Base-by-base conservation (phyloP, 1,140 invertebrate genomes). In the Plodia interpunctella region DNA sequence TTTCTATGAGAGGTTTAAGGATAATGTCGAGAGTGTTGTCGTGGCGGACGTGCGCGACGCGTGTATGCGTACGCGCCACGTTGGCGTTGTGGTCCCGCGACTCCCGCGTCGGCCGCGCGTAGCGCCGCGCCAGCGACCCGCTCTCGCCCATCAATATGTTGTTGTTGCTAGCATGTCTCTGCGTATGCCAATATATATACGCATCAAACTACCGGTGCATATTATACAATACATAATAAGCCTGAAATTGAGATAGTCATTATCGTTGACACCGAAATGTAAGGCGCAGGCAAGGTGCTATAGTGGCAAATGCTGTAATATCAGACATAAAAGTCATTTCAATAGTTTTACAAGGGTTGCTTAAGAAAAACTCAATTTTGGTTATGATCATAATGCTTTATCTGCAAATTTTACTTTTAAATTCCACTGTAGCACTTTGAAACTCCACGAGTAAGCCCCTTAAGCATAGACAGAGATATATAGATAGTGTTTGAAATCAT, bases 141-240 rank as follows among this genome's bases (percentile, higher is more conserved):
- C 85, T 80, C 76, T 87, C 78, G 76, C 80, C 81, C 72, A 87
- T 78, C 80, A 88, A 73, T 82, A 90, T 88, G 87, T 90, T 90
- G 90, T 90, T 90, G 90, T 90, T 90, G 83, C 88, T 90, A 86
- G 88, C 88, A 80, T 90, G 90, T 84, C 88, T 90, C 90, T 90
- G 90, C 73, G 77, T 78, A 75, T 74, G 80, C 83, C 84, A 83
- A 83, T 76, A 73, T 64, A 76, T 67, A 70, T 72, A n/a, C n/a
- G 62, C 64, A 61, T 74, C 72, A 78, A 78, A 77, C 82, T 80
- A 79, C 78, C 68, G 71, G 70, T 78, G 72, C 69, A 72, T 59
- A 78, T 64, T 65, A 59, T 69, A 74, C 55, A 71, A 66, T 19
- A 44, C 13, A 56, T 56, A 56, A 25, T 49, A 44, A 49, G 25